Evolutionary conservation across 2,113 vertebrate species (phyloP).

Genomic region (Baryphthengus martii): DNA sequence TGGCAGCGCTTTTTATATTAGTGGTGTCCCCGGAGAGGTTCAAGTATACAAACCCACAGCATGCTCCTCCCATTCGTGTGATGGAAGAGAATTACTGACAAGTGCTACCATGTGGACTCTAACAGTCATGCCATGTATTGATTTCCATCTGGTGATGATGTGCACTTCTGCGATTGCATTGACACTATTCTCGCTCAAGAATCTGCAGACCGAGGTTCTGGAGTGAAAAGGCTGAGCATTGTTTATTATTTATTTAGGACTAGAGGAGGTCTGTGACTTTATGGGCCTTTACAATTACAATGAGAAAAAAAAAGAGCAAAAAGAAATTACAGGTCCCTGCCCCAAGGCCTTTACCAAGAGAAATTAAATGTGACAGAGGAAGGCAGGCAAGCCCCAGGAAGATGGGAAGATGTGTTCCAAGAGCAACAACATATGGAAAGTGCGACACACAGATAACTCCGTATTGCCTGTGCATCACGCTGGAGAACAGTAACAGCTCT

Average conservation of each 20-base stretch:
- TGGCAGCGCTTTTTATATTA: constrained; percentile 47
- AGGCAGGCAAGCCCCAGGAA: neutral
- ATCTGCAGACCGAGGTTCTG: constrained; percentile 25
- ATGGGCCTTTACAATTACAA: neutral
- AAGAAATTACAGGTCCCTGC: neutral
- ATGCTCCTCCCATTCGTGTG: constrained; percentile 40
- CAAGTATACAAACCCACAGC: constrained; percentile 42
- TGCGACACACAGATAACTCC: neutral
- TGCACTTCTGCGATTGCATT: constrained; percentile 35
- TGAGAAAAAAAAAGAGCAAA: neutral
- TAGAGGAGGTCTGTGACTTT: neutral
- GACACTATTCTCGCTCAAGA: constrained; percentile 26
- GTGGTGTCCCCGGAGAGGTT: constrained; percentile 36
- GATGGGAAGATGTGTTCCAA: neutral
- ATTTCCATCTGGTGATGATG: constrained; percentile 56
- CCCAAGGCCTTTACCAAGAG: neutral
- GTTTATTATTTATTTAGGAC: constrained; percentile 4
- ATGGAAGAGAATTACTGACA: constrained; percentile 55
- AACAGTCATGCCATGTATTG: constrained; percentile 28
- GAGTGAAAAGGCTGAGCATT: constrained; percentile 14
- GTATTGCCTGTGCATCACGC: neutral
- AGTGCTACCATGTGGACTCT: constrained; percentile 55
- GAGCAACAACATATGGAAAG: neutral
- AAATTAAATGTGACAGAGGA: neutral
- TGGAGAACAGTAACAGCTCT: neutral